Evolutionary conservation across 2,888 invertebrate species (phyloP).

Genomic region (Epinotia ramella): DNA sequence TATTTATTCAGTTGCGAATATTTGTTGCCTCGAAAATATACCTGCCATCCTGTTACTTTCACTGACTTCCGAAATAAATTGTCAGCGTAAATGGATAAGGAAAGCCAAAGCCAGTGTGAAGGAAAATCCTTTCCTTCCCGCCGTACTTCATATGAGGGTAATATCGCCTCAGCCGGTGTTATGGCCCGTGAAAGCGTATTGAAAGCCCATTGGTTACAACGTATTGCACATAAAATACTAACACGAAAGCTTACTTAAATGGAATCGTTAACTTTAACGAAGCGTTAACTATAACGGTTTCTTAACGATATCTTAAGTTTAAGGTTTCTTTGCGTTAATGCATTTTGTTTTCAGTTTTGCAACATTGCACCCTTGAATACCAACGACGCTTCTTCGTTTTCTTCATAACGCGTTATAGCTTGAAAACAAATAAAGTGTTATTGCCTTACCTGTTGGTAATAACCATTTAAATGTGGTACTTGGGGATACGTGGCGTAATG

Average conservation of each 20-base stretch:
- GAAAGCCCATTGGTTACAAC: constrained; percentile 51
- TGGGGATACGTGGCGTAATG: neutral
- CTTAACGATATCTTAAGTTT: constrained; percentile 4
- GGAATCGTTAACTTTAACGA: constrained; percentile 39
- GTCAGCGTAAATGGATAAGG: constrained; percentile 15
- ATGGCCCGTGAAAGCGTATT: constrained; percentile 67
- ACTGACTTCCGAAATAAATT: constrained; percentile 1
- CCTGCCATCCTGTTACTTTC: constrained; percentile 4
- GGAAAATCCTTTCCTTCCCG: constrained; percentile 20
- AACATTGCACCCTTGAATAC: neutral
- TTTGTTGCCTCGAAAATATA: neutral
- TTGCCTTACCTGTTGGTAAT: neutral
- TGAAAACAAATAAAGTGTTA: neutral
- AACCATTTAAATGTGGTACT: neutral
- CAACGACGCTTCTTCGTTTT: neutral
- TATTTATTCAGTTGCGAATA: neutral
- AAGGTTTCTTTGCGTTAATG: neutral
- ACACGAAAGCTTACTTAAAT: constrained; percentile 67
- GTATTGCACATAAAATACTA: constrained; percentile 55
- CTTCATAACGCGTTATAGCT: neutral
- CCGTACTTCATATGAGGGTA: constrained; percentile 26
- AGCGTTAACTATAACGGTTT: constrained; percentile 26
- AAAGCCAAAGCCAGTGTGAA: constrained; percentile 23
- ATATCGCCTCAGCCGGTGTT: constrained; percentile 28
- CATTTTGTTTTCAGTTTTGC: neutral